Evolutionary conservation across 2,797 vertebrate species (phyloP), one percentile per base, ranked within the genome.

Genomic region (Dendrocincla fuliginosa): DNA sequence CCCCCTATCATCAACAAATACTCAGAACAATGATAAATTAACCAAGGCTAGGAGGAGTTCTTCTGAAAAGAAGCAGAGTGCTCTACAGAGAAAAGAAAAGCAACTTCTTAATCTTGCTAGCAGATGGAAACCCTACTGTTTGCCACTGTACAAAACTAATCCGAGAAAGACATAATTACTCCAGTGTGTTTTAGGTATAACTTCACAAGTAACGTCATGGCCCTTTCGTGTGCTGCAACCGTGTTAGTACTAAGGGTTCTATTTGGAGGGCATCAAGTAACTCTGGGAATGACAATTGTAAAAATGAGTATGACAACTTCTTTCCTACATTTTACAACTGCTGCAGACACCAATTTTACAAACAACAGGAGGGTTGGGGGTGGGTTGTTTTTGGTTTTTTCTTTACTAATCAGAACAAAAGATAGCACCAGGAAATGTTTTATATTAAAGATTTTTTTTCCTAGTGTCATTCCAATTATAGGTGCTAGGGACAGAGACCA

Each of bases 121-220:
- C 84, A 96, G 90, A 94, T 93, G 89, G 90, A 97, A 97, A 94
- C 79, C 87, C 93, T 95, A 89, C 86, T 74, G 79, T 96, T 97
- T 80, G 60, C 81, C 89, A 95, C 86, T 84, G 93, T 67, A 87
- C 87, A 96, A 96, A 96, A 96, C 94, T 94, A 96, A 93, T 91
- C 68, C 10, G 1, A 88, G 91, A 96, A 59, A 93, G 49, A 68
- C 81, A 74, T 95, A 84, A 95, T 95, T 94, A 67, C 64, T 87
- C 76, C 91, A 82, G 42, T 68, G 37, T 84, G 74, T 93, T 94
- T 96, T 93, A 94, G 60, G 68, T 90, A 69, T 89, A 95, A 95
- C 68, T 90, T 88, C 75, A 96, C 84, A 17, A 90, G 67, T 49
- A 89, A 74, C 65, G 52, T 63, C 74, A 57, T 19, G 49, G 78